Evolutionary conservation across 2,888 invertebrate genomes (phyloP).

Genomic region (Eupithecia vulgata): DNA sequence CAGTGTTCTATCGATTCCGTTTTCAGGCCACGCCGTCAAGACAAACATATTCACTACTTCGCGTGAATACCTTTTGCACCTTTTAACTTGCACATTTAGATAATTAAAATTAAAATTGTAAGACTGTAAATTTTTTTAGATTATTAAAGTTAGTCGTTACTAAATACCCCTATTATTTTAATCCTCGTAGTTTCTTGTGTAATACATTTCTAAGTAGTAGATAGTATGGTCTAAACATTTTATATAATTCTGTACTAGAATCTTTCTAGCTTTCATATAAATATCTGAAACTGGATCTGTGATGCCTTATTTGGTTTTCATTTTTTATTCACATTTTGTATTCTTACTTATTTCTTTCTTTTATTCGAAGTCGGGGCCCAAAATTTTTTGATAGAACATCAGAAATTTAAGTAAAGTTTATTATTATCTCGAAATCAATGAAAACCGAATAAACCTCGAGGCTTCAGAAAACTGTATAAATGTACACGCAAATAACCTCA

Average conservation of each 20-base stretch:
- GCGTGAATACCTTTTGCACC: slow-evolving; percentile 52
- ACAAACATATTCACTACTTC: slow-evolving; percentile 75
- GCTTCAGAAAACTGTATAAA: slow-evolving; percentile 34
- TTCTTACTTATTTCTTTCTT: neutral
- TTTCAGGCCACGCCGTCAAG: slow-evolving; percentile 76
- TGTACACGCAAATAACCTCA: slow-evolving; percentile 45
- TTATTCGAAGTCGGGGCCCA: neutral
- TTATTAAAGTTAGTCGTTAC: slow-evolving; percentile 36
- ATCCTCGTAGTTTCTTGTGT: slow-evolving; percentile 24
- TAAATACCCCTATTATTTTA: slow-evolving; percentile 27
- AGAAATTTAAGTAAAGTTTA: neutral
- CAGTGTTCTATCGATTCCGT: slow-evolving; percentile 57
- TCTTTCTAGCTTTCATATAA: slow-evolving; percentile 23
- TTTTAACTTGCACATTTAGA: slow-evolving; percentile 27
- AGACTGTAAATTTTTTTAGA: slow-evolving; percentile 38
- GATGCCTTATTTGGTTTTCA: slow-evolving; percentile 37
- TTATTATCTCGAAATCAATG: neutral
- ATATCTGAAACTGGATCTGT: slow-evolving; percentile 35
- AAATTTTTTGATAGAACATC: neutral
- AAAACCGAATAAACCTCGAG: slow-evolving; percentile 35
- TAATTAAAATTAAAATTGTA: slow-evolving; percentile 38
- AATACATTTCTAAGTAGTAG: slow-evolving; percentile 6
- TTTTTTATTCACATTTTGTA: slow-evolving; percentile 18
- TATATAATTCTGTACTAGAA: neutral
- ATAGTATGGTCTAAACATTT: neutral